Percentiles rank a stretch among this genome's conserved stretches.
phyloP scores from a whole-genome alignment of 2,797 vertebrate genomes.

The Crenuchus spilurus region DNA sequence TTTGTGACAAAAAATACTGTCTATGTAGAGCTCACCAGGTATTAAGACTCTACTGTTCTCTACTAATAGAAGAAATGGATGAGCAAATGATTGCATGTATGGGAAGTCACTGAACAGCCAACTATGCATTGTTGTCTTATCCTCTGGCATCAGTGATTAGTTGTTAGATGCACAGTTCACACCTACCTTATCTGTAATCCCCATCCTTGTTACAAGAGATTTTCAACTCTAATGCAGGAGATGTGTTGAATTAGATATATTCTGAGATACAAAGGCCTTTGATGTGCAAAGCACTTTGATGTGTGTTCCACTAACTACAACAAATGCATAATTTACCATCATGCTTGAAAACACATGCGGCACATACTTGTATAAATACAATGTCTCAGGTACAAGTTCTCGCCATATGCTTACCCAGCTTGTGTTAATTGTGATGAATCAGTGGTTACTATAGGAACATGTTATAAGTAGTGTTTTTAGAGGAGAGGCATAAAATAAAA shows the following conservation, averaged over 20 bases:
- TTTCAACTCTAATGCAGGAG: slow-evolving; percentile 2
- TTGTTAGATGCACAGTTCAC: background rate
- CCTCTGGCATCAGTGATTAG: slow-evolving; percentile 21
- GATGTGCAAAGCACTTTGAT: slow-evolving; percentile 33
- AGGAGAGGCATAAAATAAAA: background rate
- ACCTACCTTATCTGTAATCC: slow-evolving; percentile 12
- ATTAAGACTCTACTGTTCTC: no score
- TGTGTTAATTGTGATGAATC: slow-evolving; percentile 20
- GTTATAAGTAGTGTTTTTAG: slow-evolving; percentile 23
- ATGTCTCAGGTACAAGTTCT: slow-evolving; percentile 1
- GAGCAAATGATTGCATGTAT: no score
- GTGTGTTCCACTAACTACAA: slow-evolving; percentile 15
- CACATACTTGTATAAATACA: background rate
- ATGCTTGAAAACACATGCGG: slow-evolving; percentile 11
- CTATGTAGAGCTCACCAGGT: no score
- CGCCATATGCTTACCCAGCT: background rate
- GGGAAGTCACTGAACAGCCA: background rate
- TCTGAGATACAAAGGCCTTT: slow-evolving; percentile 28
- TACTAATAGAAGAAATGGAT: no score
- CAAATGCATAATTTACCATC: background rate
- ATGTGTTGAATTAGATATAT: slow-evolving; percentile 33
- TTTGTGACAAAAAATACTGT: no score
- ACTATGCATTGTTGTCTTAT: background rate
- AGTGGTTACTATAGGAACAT: slow-evolving; percentile 28
- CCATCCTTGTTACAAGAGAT: background rate